Base-by-base conservation (phyloP, 2,113 vertebrate genomes). In the Psammodynastes pulverulentus region DNA sequence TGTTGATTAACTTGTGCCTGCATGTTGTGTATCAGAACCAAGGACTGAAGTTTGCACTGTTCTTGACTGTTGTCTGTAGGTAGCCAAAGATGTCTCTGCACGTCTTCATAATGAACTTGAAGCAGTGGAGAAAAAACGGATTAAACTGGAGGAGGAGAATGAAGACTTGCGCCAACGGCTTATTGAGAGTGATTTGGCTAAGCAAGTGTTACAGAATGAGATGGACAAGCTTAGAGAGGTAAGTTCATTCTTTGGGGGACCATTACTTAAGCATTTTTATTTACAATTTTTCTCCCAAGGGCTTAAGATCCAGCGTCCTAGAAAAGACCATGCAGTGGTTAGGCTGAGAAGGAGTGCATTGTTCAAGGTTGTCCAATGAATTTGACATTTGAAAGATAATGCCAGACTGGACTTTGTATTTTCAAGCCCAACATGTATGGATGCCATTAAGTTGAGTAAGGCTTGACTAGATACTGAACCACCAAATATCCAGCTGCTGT, bases 81-180 rank as follows among this genome's bases (percentile, higher is more conserved):
- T 99, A 96, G 98, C 99, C 26, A 99, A 99, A 95, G 99, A 99
- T 1, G 99, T 99, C 72, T 99, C 99, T 0, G 98, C 99, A 94
- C 97, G 99, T 89, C 98, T 99, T 91, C 99, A 99, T 97, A 98
- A 98, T 34, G 99, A 99, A 97, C 97, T 99, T 93, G 99, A 99
- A 95, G 97, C 93, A 0, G 98, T 99, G 94, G 99, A 99, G 96
- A 99, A 99, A 97, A 99, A 99, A 93, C 98, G 99, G 95, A 97
- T 96, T 9, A 96, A 97, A 34, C 97, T 99, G 95, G 99, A 99
- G 93, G 98, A 98, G 93, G 99, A 99, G 97, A 99, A 99, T 0
- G 99, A 99, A 96, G 98, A 99, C 52, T 97, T 99, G 91, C 98
- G 98, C 85, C 98, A 98, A 95, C 97, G 97, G 29, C 98, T 99